Evolutionary conservation across 2,797 vertebrate species (phyloP), one percentile per base, ranked within the genome.

Genomic region (Phrynocephalus guinanensis): DNA sequence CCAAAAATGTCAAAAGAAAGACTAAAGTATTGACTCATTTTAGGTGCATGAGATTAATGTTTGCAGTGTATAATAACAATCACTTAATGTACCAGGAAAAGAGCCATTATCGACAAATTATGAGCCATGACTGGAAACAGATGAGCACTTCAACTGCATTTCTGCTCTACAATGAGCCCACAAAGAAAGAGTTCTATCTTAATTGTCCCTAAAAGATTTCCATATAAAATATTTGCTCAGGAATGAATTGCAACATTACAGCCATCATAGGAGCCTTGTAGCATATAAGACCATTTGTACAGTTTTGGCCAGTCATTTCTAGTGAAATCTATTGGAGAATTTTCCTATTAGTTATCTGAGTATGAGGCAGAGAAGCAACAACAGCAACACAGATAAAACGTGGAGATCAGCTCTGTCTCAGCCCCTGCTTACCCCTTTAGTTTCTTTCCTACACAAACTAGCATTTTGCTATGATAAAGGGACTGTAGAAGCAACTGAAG

Each of bases 1-100:
- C 3, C 66, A 78, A 33, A 89, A 92, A 70, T 60, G 18, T 38
- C 5, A 79, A 77, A 79, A 8, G 28, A 87, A 3, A 83, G 2
- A 73, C 6, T 79, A 87, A 85, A 9, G 33, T 82, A 16, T 9
- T 87, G 20, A 87, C 6, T 5, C 30, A 67, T 86, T 92, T 92
- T 86, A n/a, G 8, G 86, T 90, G 6, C 13, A 79, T 56, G 28
- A 85, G 2, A 1, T 60, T 60, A 92, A 86, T 50, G 1, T 1
- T 90, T 86, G 20, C 75, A 84, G 33, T 81, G 10, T 84, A 78
- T 89, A 90, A 82, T 83, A 10, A 22, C 79, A 84, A 52, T 86
- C 86, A 79, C 44, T 80, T 87, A 75, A 83, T 75, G 10, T 76
- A 92, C n/a, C 33, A 78, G 79, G 60, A 91, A 93, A 86, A 86